Base-by-base conservation (phyloP, 2,888 invertebrate species). In the Aleiodes leptofemur region DNA sequence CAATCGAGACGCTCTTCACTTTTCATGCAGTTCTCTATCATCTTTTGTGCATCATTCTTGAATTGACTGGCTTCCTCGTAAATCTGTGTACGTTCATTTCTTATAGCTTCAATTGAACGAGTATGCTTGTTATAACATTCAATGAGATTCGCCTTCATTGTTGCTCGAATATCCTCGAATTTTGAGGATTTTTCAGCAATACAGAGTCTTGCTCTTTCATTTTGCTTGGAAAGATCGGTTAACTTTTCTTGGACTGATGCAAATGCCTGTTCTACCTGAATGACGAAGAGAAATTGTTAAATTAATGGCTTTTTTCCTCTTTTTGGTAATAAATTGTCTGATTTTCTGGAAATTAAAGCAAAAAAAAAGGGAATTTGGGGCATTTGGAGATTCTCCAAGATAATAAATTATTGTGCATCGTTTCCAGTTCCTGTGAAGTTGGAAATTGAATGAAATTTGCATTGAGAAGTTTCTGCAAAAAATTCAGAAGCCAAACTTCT, bases 121-220 rank as follows among this genome's bases (percentile, higher is more conserved):
- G 75, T 78, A 72, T 82, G 79, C 74, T 78, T 82, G 61, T 78
- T 74, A 78, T 83, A 83, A 78, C 82, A 83, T 61, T 80, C 80
- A 38, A 80, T 73, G 57, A 83, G 78, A 34, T 72, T 77, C 69
- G 77, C 77, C 70, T 77, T 80, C 80, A 83, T 78, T 69, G 72
- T 75, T 16, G 64, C 59, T 64, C 76, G 74, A 38, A 81, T 72
- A 8, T 59, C 68, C 23, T 75, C 64, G 0, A 81, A 51, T 71
- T 81, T 81, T 43, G 78, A 13, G 74, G 77, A 78, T 66, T 77
- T 82, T 48, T 74, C 38, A 7, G 51, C 72, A 64, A 81, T 70
- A 73, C 81, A 81, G 16, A 73, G 61, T 59, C 75, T 74, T 61
- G 80, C 80, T 66, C 56, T 76, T 71, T 78, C 80, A 64, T 77